Conservation (phyloP, 1,140 invertebrate species). For the Brachionus koreanus region DNA sequence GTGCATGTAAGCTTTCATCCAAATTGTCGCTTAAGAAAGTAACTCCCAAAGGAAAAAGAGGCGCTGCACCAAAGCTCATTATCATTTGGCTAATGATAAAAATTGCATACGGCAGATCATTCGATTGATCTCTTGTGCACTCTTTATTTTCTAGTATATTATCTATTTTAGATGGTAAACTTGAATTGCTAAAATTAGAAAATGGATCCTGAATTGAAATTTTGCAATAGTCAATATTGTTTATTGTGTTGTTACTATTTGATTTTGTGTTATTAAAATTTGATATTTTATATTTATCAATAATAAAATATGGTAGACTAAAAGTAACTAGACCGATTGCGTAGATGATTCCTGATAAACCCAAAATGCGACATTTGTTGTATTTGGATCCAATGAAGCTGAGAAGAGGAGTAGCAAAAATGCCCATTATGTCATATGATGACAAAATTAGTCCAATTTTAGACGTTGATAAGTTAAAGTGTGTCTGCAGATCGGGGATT, state of each 20-base stretch:
- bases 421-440: conserved; percentile 49
- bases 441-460: conserved; percentile 49
- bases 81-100: conserved; percentile 49
- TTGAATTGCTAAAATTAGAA: not conserved
- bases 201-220: not conserved
- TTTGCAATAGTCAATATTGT: not conserved
- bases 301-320: conserved; percentile 48
- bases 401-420: conserved; percentile 48
- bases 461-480: conserved; percentile 48
- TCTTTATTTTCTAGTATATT: not conserved
- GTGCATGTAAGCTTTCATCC: conserved; percentile 46
- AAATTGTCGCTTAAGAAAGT: conserved; percentile 51
- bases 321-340: conserved; percentile 49
- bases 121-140: conserved; percentile 35
- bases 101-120: conserved; percentile 43
- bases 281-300: conserved; percentile 7
- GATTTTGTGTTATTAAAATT: conserved; percentile 45
- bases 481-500: conserved; percentile 48
- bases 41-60: conserved; percentile 49
- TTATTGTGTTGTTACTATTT: not conserved
- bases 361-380: conserved; percentile 47
- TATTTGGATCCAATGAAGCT: conserved; percentile 45
- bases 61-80: conserved; percentile 49
- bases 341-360: conserved; percentile 47
- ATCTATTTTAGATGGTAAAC: not conserved